Conservation (phyloP, 1,140 invertebrate species). For the Bombus pascuorum region DNA sequence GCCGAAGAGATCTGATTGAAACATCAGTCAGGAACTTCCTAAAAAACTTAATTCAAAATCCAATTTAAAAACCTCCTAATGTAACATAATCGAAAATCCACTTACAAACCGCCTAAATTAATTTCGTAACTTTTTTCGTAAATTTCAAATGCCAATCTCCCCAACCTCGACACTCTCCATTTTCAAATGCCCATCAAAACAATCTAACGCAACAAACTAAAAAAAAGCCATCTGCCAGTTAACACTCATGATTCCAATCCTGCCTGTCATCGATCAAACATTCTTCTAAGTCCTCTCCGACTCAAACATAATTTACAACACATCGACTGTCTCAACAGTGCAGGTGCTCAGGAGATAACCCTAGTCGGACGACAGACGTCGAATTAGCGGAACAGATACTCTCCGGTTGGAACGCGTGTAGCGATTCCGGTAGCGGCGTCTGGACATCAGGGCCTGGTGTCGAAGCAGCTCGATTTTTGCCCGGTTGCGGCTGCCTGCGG, state of each 20-base stretch:
- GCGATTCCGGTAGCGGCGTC: slow-evolving; percentile 27
- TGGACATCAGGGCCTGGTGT: slow-evolving; percentile 19
- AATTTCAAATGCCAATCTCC: no score
- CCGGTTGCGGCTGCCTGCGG: not conserved
- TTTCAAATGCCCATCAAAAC: not conserved
- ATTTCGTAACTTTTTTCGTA: no score
- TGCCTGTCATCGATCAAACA: not conserved
- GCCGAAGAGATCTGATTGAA: not conserved
- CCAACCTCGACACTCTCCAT: not conserved
- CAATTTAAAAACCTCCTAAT: no score
- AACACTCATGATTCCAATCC: not conserved
- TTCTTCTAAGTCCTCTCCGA: not conserved
- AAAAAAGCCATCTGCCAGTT: not conserved
- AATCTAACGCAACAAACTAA: not conserved
- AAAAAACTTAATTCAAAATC: not conserved
- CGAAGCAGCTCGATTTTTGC: slow-evolving; percentile 39
- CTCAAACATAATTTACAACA: not conserved
- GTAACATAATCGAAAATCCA: no score
- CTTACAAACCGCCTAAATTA: no score
- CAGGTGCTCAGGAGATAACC: not conserved
- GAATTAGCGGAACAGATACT: slow-evolving; percentile 2
- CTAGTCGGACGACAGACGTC: not conserved
- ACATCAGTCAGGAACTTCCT: not conserved
- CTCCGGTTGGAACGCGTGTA: not conserved
- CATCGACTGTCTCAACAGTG: not conserved